These are phyloP conservation scores for Polydrusus cervinus DNA, from an alignment of 2,888 invertebrate species.

Conservation along the genomic window DNA sequence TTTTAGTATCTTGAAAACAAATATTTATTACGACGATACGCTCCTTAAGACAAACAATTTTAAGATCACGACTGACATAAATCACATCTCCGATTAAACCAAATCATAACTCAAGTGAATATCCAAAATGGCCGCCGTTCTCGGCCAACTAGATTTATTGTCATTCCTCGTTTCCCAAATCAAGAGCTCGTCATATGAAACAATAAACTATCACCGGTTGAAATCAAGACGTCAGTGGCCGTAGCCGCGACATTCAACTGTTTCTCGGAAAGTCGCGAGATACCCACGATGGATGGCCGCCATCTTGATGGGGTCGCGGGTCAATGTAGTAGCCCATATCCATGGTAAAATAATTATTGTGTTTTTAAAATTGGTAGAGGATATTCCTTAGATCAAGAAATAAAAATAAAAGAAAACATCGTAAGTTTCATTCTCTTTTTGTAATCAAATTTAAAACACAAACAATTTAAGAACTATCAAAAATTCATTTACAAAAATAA, in stretches of 20 bases:
- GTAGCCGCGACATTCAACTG: constrained; percentile 37
- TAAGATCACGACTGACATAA: constrained; percentile 29
- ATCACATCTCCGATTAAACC: constrained; percentile 39
- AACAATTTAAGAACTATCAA: too few relatives aligned
- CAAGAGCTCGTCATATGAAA: constrained; percentile 50
- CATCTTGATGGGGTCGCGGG: constrained; percentile 54
- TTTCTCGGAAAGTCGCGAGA: constrained; percentile 54
- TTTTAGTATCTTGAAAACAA: too few relatives aligned
- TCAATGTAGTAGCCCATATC: constrained; percentile 52
- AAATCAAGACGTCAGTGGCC: constrained; percentile 55
- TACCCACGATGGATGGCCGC: constrained; percentile 51
- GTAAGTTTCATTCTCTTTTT: too few relatives aligned
- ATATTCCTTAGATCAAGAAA: not conserved
- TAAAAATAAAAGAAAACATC: too few relatives aligned
- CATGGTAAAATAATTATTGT: constrained; percentile 50
- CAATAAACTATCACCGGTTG: constrained; percentile 54
- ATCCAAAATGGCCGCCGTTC: constrained; percentile 49
- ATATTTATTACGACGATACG: not conserved
- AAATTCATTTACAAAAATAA: too few relatives aligned
- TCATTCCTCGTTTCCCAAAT: constrained; percentile 50
- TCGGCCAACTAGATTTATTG: constrained; percentile 49
- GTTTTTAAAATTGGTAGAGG: constrained; percentile 5
- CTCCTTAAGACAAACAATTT: constrained; percentile 15
- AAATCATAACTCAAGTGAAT: constrained; percentile 39
- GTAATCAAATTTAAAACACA: too few relatives aligned